Evolutionary conservation across 2,797 vertebrate genomes (phyloP).

Genomic region (Argyrosomus regius): DNA sequence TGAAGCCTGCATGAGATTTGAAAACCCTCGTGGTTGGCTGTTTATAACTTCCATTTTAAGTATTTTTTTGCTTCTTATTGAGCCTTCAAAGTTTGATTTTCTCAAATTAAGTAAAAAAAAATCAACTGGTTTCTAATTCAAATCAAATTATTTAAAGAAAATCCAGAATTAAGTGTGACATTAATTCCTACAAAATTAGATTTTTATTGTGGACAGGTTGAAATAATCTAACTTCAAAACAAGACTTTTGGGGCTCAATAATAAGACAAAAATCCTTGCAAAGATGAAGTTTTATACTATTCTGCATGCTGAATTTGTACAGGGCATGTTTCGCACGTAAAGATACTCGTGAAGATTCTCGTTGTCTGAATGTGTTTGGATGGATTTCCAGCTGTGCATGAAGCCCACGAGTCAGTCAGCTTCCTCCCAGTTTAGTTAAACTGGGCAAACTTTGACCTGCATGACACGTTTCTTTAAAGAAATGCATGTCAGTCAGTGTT

Average conservation of each 20-base stretch:
- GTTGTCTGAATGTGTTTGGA: constrained; percentile 5
- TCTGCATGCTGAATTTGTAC: constrained; percentile 53
- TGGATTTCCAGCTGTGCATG: constrained; percentile 36
- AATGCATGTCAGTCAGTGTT: constrained; percentile 29
- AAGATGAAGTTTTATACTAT: constrained; percentile 11
- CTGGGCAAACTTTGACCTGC: neutral
- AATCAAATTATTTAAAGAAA: neutral
- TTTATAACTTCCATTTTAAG: constrained; percentile 32
- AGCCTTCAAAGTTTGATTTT: constrained; percentile 1
- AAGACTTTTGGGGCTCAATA: neutral
- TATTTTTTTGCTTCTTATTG: constrained; percentile 3
- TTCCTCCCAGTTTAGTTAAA: neutral
- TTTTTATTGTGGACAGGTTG: neutral
- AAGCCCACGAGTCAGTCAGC: neutral
- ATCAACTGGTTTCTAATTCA: neutral
- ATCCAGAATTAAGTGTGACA: neutral
- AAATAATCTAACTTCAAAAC: neutral
- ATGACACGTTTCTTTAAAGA: constrained; percentile 18
- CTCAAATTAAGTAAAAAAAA: neutral
- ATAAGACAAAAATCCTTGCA: neutral
- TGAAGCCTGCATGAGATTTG: constrained; percentile 33
- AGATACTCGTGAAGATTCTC: neutral
- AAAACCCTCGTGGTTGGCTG: neutral
- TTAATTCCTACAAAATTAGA: neutral
- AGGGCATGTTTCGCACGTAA: constrained; percentile 25